phyloP scores from a whole-genome alignment of 2,113 vertebrate genomes.

The Anolis sagrei region DNA sequence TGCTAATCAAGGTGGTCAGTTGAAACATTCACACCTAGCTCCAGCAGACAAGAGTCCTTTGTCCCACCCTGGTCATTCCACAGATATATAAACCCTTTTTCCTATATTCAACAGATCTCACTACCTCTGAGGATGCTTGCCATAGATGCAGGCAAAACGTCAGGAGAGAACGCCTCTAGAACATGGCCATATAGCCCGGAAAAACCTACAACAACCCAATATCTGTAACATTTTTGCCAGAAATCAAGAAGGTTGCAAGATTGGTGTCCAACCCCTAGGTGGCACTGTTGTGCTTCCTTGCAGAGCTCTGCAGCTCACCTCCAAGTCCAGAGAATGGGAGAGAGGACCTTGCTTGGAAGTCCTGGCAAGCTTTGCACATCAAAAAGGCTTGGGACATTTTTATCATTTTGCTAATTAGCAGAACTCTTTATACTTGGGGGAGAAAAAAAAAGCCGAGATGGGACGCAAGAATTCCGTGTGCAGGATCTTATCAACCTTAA shows the following conservation, averaged over 20 bases:
- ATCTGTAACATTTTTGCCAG: neutral
- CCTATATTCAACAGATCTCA: too few species aligned
- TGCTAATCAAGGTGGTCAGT: too few species aligned
- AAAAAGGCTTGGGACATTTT: constrained; percentile 57
- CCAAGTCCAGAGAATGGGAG: constrained; percentile 12
- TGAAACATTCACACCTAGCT: too few species aligned
- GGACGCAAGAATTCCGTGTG: neutral
- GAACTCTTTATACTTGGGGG: constrained; percentile 46
- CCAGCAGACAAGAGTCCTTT: too few species aligned
- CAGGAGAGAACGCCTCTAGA: too few species aligned
- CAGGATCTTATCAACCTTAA: constrained; percentile 39
- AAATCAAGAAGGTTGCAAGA: neutral
- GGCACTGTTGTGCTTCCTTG: constrained; percentile 60
- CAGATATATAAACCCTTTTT: too few species aligned
- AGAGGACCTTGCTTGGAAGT: constrained; percentile 60
- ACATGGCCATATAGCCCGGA: too few species aligned
- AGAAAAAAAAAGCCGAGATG: neutral
- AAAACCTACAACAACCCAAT: neutral
- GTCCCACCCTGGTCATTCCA: too few species aligned
- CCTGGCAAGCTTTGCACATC: constrained; percentile 55
- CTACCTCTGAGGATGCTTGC: too few species aligned
- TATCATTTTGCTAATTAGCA: constrained; percentile 72
- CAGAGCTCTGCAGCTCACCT: too few species aligned
- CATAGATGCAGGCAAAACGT: too few species aligned
- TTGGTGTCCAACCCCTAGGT: constrained; percentile 32